These are phyloP conservation scores for Chrysomallon squamiferum DNA, from an alignment of 1,140 invertebrate genomes.

Conservation along the genomic window DNA sequence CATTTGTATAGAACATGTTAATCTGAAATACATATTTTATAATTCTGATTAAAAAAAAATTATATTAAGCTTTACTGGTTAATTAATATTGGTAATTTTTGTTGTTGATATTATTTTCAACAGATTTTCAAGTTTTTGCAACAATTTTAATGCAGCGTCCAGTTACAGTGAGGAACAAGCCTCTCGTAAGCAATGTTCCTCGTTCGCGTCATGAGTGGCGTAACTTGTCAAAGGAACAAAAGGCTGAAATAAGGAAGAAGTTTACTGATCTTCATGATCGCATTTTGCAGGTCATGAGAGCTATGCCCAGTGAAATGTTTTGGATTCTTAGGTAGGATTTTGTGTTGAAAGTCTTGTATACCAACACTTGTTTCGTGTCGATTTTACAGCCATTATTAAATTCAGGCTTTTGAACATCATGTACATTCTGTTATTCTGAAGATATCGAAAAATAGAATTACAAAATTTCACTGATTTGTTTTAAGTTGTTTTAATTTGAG, in stretches of 20 bases:
- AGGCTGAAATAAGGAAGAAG: slow-evolving; percentile 53
- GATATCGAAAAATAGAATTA: no score
- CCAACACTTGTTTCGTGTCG: neutral
- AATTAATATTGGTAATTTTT: neutral
- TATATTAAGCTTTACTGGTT: neutral
- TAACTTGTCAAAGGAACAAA: slow-evolving; percentile 51
- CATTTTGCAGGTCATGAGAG: slow-evolving; percentile 60
- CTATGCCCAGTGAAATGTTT: slow-evolving; percentile 62
- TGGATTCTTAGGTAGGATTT: slow-evolving; percentile 66
- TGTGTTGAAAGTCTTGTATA: no score
- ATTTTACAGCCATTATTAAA: neutral
- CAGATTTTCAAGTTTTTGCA: slow-evolving; percentile 52
- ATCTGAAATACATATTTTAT: neutral
- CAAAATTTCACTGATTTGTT: no score
- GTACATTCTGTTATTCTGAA: no score
- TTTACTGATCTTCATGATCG: slow-evolving; percentile 61
- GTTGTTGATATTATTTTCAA: no score
- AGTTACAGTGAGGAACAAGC: slow-evolving; percentile 36
- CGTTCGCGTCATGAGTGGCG: slow-evolving; percentile 54
- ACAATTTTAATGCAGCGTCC: slow-evolving; percentile 44
- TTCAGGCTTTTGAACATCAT: no score
- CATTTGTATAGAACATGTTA: no score
- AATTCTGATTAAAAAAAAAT: neutral
- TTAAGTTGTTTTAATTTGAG: no score
- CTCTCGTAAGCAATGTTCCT: slow-evolving; percentile 44